phyloP scores from a whole-genome alignment of 2,113 vertebrate species.

The Mustela nigripes region DNA sequence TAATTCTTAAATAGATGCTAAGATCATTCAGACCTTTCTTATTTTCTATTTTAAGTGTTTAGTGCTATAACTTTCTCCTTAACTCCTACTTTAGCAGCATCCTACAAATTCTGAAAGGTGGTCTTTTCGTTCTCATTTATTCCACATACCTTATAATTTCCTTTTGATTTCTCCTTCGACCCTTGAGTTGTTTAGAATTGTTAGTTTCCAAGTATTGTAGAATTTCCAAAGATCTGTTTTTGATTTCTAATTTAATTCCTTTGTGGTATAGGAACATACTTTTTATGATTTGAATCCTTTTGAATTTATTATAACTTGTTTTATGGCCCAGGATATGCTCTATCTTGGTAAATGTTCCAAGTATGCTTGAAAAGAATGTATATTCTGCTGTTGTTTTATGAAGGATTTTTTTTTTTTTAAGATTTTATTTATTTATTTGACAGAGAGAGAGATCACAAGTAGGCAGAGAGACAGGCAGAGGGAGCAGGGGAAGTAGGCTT shows the following conservation, averaged over 20 bases:
- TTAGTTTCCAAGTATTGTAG: conserved; percentile 21
- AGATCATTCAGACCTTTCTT: background rate
- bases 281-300: background rate
- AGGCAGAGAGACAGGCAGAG: no score
- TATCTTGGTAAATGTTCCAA: background rate
- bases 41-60: background rate
- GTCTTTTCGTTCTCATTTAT: conserved; percentile 10
- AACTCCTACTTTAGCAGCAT: background rate
- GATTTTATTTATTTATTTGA: no score
- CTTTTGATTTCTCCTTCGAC: conserved; percentile 31
- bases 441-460: no score
- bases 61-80: background rate
- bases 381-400: background rate
- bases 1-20: conserved; percentile 20
- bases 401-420: background rate
- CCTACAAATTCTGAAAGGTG: background rate
- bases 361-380: conserved; percentile 5
- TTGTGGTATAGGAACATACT: background rate
- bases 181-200: background rate
- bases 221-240: conserved; percentile 42
- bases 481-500: no score
- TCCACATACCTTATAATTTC: background rate
- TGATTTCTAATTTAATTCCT: conserved; percentile 42
- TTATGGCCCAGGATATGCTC: conserved; percentile 11
- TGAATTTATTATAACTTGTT: conserved; percentile 46